Evolutionary conservation across 2,888 invertebrate species (phyloP).

Genomic region (Apocheima hispidaria): DNA sequence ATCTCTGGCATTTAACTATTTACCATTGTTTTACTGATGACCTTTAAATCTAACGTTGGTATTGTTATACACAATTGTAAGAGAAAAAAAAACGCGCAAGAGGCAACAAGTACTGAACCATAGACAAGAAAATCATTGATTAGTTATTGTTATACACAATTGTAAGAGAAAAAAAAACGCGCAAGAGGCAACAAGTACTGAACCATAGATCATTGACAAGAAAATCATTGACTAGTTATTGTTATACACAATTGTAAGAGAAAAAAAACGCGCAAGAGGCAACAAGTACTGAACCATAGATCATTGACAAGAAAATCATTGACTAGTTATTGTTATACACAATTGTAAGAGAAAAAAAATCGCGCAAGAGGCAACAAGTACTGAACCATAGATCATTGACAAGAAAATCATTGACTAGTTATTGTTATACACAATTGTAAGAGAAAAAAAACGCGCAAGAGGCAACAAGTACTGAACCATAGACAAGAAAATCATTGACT

Average conservation of each 20-base stretch:
- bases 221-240: no score
- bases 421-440: conserved; percentile 55
- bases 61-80: conserved; percentile 55
- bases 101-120: not conserved
- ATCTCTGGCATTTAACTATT: conserved; percentile 67
- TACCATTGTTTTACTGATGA: conserved; percentile 66
- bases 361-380: conserved; percentile 14
- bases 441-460: conserved; percentile 42
- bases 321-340: conserved; percentile 56
- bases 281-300: not conserved
- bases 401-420: no score
- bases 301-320: not conserved
- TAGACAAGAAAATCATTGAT: not conserved
- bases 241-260: conserved; percentile 53
- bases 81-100: conserved; percentile 43
- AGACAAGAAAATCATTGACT: no score
- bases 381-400: not conserved
- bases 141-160: conserved; percentile 55
- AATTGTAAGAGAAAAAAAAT: conserved; percentile 51
- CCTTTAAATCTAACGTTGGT: conserved; percentile 59
- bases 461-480: not conserved
- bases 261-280: conserved; percentile 40
- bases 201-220: not conserved
- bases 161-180: conserved; percentile 49
- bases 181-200: conserved; percentile 1